Percentiles rank a stretch among this genome's conserved stretches.
Evolutionary conservation across 2,888 invertebrate genomes (phyloP).

Genomic region (Pedicia rivosa): DNA sequence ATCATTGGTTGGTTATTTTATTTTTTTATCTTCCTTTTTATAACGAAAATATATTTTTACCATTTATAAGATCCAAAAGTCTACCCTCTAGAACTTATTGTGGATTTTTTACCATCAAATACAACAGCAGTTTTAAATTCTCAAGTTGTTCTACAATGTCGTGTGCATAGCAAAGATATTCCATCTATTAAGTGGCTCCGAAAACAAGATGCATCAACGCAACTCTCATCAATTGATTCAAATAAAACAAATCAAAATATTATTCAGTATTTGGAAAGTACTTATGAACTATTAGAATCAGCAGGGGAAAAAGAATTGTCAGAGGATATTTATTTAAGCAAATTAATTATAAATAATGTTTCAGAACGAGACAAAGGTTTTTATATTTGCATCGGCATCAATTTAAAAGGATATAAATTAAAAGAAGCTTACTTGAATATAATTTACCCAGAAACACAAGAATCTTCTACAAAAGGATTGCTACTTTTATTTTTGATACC

Average conservation of each 20-base stretch:
- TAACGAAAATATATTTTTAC: not conserved
- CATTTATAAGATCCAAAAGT: conserved; percentile 19
- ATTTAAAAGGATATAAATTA: conserved; percentile 24
- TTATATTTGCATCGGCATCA: conserved; percentile 28
- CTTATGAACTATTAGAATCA: conserved; percentile 22
- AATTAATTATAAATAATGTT: conserved; percentile 23
- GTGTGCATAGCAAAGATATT: conserved; percentile 25
- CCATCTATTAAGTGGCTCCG: conserved; percentile 28
- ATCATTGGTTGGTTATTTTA: conserved; percentile 19
- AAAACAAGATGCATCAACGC: conserved; percentile 14
- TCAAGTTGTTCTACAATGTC: conserved; percentile 25
- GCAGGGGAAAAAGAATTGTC: conserved; percentile 22
- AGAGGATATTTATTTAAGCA: conserved; percentile 25
- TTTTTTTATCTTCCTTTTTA: not conserved
- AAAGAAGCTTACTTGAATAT: conserved; percentile 24
- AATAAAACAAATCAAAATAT: conserved; percentile 6
- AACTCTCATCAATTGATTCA: no score
- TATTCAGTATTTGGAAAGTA: conserved; percentile 20
- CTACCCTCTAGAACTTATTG: conserved; percentile 23
- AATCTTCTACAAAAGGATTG: conserved; percentile 13
- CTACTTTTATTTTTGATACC: conserved; percentile 26
- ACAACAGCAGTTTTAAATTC: conserved; percentile 22
- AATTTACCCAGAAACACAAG: not conserved
- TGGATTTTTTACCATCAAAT: conserved; percentile 21
- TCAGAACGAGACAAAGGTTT: conserved; percentile 20